A percentile compares a stretch with the other conserved stretches of the same genome.
phyloP scores from a whole-genome alignment of 2,797 vertebrate genomes.

The Micropoecilia bifurca region DNA sequence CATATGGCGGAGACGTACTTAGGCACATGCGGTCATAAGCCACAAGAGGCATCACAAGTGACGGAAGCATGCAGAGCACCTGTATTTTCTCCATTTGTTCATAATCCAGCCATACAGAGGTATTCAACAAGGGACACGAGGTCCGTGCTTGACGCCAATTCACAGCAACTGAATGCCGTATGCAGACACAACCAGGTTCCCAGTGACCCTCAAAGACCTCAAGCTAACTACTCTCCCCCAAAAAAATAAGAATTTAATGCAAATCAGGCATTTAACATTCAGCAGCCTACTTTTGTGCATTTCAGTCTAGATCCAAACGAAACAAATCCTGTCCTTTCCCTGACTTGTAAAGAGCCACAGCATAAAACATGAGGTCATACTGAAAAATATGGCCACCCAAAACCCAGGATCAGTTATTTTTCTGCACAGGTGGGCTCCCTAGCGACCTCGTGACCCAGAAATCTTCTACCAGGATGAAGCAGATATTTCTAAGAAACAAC shows the following conservation, averaged over 20 bases:
- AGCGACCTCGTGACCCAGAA: conserved; percentile 63
- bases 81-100: conserved; percentile 18
- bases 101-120: not conserved
- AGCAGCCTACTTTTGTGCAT: conserved; percentile 13
- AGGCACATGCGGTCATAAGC: not conserved
- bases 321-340: not conserved
- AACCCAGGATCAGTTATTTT: conserved; percentile 31
- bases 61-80: conserved; percentile 22
- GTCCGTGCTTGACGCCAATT: conserved; percentile 38
- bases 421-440: conserved; percentile 61
- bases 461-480: conserved; percentile 42
- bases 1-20: conserved; percentile 11
- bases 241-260: not conserved
- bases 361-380: conserved; percentile 60
- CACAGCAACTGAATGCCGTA: conserved; percentile 49
- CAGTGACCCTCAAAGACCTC: conserved; percentile 14
- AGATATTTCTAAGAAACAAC: conserved; percentile 20
- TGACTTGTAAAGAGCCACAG: not conserved
- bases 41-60: not conserved
- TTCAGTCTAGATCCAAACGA: not conserved
- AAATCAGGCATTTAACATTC: not conserved
- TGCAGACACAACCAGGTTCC: conserved; percentile 34
- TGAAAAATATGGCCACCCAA: conserved; percentile 54
- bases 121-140: conserved; percentile 7
- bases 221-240: conserved; percentile 19